Evolutionary conservation across 2,888 invertebrate genomes (phyloP).

Genomic region (Monochamus alternatus): DNA sequence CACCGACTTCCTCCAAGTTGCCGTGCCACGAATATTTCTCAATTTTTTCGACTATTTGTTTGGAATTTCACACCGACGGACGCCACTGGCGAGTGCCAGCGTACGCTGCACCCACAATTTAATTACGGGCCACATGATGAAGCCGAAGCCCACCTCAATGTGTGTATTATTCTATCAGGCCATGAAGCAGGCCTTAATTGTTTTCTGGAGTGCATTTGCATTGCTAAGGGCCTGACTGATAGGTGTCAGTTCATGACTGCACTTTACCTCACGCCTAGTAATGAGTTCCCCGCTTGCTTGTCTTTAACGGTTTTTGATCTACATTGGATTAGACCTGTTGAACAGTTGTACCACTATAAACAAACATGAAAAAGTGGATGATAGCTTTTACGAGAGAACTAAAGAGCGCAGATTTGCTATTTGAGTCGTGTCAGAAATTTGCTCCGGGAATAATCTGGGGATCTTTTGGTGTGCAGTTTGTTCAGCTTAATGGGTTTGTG

Average conservation of each 20-base stretch:
- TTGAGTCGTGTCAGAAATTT: slow-evolving; percentile 4
- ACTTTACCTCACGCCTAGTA: slow-evolving; percentile 60
- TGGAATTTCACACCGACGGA: slow-evolving; percentile 16
- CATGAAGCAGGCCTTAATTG: slow-evolving; percentile 59
- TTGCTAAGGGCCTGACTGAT: slow-evolving; percentile 67
- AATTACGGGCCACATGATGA: slow-evolving; percentile 58
- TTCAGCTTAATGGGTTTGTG: not conserved
- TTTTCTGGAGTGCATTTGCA: slow-evolving; percentile 63
- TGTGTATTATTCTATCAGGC: slow-evolving; percentile 60
- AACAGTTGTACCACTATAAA: slow-evolving; percentile 46
- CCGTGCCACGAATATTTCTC: not conserved
- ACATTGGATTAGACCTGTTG: slow-evolving; percentile 53
- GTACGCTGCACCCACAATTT: slow-evolving; percentile 56
- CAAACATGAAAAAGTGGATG: slow-evolving; percentile 9
- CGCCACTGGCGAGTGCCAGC: slow-evolving; percentile 22
- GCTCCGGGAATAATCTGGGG: not conserved
- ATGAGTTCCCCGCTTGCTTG: slow-evolving; percentile 58
- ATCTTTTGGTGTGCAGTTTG: not conserved
- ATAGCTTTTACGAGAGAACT: not conserved
- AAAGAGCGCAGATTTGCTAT: not conserved
- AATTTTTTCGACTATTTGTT: not conserved
- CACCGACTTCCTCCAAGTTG: not conserved
- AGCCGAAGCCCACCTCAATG: slow-evolving; percentile 57
- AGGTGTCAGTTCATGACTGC: slow-evolving; percentile 64
- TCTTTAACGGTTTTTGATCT: slow-evolving; percentile 50